These are phyloP conservation scores for Emmelina monodactyla DNA, from an alignment of 2,888 invertebrate species.

Conservation along the genomic window DNA sequence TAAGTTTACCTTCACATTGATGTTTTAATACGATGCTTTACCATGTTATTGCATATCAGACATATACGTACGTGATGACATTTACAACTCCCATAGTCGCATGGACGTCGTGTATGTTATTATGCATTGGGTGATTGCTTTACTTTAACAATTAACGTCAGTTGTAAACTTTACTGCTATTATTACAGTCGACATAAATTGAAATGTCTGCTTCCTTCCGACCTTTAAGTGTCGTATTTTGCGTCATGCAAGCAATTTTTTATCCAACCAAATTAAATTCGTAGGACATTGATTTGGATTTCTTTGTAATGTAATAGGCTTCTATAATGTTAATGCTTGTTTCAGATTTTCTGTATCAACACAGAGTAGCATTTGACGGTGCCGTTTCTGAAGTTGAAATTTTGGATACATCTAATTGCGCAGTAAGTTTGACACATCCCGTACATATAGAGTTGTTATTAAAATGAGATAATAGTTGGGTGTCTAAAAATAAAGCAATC, in stretches of 20 bases:
- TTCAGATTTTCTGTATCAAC: slow-evolving; percentile 82
- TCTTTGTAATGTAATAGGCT: slow-evolving; percentile 9
- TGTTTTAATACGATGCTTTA: not conserved
- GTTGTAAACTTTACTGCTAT: slow-evolving; percentile 14
- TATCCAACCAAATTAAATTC: slow-evolving; percentile 21
- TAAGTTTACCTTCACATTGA: slow-evolving; percentile 58
- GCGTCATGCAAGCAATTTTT: slow-evolving; percentile 21
- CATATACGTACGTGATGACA: not conserved
- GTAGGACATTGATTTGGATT: slow-evolving; percentile 20
- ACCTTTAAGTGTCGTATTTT: slow-evolving; percentile 26
- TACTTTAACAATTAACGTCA: slow-evolving; percentile 16
- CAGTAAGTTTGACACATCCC: slow-evolving; percentile 63
- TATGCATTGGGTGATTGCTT: slow-evolving; percentile 1
- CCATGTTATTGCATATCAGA: not conserved
- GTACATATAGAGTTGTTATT: no score
- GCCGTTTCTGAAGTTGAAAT: slow-evolving; percentile 81
- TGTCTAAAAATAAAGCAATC: slow-evolving; percentile 36
- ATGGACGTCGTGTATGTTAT: not conserved
- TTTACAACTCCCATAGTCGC: not conserved
- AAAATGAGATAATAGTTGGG: no score
- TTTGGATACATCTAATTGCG: slow-evolving; percentile 81
- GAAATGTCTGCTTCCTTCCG: slow-evolving; percentile 33
- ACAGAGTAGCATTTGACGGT: slow-evolving; percentile 79
- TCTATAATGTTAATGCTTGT: slow-evolving; percentile 33
- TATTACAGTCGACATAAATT: slow-evolving; percentile 12